Evolutionary conservation across 2,888 invertebrate species (phyloP).

Genomic region (Drosophila sordidapex): DNA sequence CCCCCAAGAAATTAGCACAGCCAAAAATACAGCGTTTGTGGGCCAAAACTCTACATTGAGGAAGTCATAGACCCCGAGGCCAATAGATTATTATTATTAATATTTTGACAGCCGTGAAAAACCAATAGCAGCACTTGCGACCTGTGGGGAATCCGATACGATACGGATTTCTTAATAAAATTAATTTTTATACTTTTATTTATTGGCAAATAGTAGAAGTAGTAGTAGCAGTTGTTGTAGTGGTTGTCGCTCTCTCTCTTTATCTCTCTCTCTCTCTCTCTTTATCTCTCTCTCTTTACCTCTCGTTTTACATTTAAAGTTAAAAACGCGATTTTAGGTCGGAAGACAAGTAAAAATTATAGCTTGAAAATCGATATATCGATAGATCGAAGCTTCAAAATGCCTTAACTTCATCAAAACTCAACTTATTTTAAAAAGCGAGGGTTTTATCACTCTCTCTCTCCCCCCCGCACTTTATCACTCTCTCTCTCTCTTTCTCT

Average conservation of each 20-base stretch:
- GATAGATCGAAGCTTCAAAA: too few species aligned
- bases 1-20: constrained; percentile 54
- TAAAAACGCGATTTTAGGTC: too few species aligned
- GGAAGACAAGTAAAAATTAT: too few species aligned
- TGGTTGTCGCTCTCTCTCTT: not conserved
- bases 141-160: constrained; percentile 6
- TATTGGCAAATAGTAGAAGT: constrained; percentile 6
- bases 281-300: too few species aligned
- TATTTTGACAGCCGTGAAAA: constrained; percentile 29
- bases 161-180: constrained; percentile 8
- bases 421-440: too few species aligned
- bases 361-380: too few species aligned
- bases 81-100: constrained; percentile 5
- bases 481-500: too few species aligned
- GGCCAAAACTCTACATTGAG: constrained; percentile 33
- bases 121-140: constrained; percentile 18
- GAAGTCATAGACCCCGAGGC: constrained; percentile 54
- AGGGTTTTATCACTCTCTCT: too few species aligned
- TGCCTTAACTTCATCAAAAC: too few species aligned
- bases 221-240: not conserved
- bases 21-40: constrained; percentile 13
- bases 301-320: too few species aligned
- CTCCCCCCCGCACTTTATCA: too few species aligned
- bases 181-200: not conserved
- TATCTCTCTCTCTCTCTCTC: not conserved